Evolutionary conservation across 2,888 invertebrate species (phyloP), one percentile per base, ranked within the genome.

Genomic region (Diaphora mendica): DNA sequence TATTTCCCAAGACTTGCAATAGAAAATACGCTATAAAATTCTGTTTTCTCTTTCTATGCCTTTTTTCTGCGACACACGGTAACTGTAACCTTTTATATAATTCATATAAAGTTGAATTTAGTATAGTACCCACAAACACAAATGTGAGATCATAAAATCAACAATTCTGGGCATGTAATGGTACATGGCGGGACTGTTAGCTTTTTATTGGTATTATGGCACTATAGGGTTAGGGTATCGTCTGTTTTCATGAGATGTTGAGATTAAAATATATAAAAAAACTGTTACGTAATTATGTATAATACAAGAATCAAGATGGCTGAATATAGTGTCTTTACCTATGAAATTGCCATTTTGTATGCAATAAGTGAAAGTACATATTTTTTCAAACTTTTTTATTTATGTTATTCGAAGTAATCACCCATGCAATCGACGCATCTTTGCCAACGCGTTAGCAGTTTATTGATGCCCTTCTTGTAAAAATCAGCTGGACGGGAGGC

Each of bases 71-170:
- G 51, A 64, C 66, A 44, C 62, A 74, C 59, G 17, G 68, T 69
- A 70, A 30, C 65, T 55, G 26, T 68, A 59, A 39, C 71, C 23
- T 70, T 70, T 67, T 84, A 39, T 82, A 82, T 86, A 80, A 87
- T 87, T 87, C 81, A 87, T 70, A 73, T 77, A 70, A 73, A 80
- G 68, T 69, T 71, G 48, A 82, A 84, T 86, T 82, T 87, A 84
- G 79, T 82, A 80, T 79, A 80, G 55, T 68, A 68, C 71, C 68
- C 75, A 64, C 82, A 64, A 80, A 72, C 64, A 77, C 65, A 68
- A 71, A 68, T 68, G 68, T 72, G 66, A 75, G 80, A 64, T 82
- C 84, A 73, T 88, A 82, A 86, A 85, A 83, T 87, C 79, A 83
- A 86, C 78, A 83, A 87, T 88, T 84, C 77, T 84, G 72, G 62